A percentile compares a stretch with the other conserved stretches of the same genome.
phyloP scores from a whole-genome alignment of 2,888 invertebrate genomes.

The Sminthurides aquaticus region DNA sequence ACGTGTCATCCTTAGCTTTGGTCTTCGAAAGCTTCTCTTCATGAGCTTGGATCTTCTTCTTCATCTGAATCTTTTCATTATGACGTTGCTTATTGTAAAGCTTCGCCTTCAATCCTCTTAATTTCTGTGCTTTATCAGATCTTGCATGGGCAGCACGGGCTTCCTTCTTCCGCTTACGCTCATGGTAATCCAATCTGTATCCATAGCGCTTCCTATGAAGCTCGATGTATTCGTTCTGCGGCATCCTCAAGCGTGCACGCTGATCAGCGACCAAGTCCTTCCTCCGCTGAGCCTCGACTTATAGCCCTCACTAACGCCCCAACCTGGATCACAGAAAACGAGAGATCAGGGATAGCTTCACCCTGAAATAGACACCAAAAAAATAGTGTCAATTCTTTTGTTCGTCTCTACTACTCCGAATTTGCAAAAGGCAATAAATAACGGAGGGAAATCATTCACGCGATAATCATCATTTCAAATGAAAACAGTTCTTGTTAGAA shows the following conservation, averaged over 20 bases:
- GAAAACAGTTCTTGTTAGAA: no score
- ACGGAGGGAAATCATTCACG: no score
- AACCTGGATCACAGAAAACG: background rate
- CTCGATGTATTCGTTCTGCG: slow-evolving; percentile 99
- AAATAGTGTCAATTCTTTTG: slow-evolving; percentile 9
- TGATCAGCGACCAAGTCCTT: no score
- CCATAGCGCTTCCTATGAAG: slow-evolving; percentile 94
- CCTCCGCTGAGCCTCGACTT: background rate
- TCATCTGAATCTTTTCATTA: slow-evolving; percentile 98
- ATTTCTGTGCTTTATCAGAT: slow-evolving; percentile 79
- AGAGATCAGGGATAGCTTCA: slow-evolving; percentile 16
- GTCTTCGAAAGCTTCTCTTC: slow-evolving; percentile 79
- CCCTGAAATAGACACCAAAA: slow-evolving; percentile 23
- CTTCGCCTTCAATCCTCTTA: slow-evolving; percentile 95
- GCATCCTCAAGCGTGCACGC: slow-evolving; percentile 71
- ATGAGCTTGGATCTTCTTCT: slow-evolving; percentile 95
- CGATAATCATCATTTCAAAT: no score
- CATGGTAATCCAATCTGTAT: slow-evolving; percentile 93
- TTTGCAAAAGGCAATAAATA: no score
- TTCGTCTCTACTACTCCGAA: no score
- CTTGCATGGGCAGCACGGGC: slow-evolving; percentile 88
- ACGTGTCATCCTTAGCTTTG: slow-evolving; percentile 70
- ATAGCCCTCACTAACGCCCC: background rate
- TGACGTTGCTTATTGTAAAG: slow-evolving; percentile 92
- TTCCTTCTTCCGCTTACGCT: slow-evolving; percentile 88